A percentile compares a stretch with the other conserved stretches of the same genome.
These are phyloP conservation scores for Telmatochromis sp. DNA, from an alignment of 2,113 vertebrate species.

Conservation along the genomic window DNA sequence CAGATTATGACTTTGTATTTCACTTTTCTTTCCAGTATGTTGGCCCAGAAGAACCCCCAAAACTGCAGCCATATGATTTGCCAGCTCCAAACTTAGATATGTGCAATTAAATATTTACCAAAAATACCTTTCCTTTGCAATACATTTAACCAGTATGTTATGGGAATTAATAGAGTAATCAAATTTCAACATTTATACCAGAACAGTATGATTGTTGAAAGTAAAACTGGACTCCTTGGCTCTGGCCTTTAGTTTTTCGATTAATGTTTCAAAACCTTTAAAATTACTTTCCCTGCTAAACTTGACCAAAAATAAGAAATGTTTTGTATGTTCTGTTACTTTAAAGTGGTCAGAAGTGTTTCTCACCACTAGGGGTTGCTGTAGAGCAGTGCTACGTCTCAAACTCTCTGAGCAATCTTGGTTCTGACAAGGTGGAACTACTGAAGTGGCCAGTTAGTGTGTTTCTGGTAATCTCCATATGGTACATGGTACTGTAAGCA, in stretches of 20 bases:
- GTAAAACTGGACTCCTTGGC: neutral
- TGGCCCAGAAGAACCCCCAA: neutral
- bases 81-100: neutral
- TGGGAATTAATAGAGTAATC: neutral
- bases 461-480: neutral
- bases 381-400: neutral
- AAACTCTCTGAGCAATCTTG: neutral
- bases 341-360: neutral
- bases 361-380: neutral
- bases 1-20: neutral
- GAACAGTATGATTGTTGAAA: neutral
- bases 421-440: neutral
- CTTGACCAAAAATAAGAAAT: neutral
- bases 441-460: neutral
- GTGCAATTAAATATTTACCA: neutral
- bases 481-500: neutral
- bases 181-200: neutral
- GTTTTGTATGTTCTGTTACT: neutral
- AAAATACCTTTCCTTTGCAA: neutral
- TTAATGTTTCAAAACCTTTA: neutral
- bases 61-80: neutral
- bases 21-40: neutral
- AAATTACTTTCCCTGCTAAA: neutral
- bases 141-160: neutral
- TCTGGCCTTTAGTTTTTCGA: neutral